Percentiles rank a stretch among this genome's conserved stretches.
Conservation (phyloP, 92 coral and sea anemone genomes). For the Hydrozoanthus gracilis region DNA sequence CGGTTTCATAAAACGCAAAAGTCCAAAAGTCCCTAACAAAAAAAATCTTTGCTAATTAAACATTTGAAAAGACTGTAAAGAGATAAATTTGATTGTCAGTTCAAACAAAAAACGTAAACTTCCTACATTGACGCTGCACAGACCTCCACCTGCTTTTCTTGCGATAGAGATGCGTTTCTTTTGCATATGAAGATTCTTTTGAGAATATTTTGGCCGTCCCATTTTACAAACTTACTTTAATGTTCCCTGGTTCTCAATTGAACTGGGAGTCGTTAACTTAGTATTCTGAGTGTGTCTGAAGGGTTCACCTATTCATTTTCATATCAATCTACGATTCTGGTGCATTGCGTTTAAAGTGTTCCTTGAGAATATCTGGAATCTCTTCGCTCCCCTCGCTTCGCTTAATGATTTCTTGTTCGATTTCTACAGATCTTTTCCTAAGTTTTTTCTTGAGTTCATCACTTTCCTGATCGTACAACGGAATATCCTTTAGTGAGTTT, state of each 20-base stretch:
- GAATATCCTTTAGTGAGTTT: slow-evolving; percentile 84
- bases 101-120: no score
- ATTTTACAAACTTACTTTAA: not conserved
- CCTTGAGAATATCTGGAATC: slow-evolving; percentile 88
- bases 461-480: slow-evolving; percentile 80
- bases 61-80: no score
- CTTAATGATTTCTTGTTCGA: slow-evolving; percentile 75
- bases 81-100: no score
- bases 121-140: no score
- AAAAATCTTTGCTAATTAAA: no score
- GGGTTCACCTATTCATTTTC: not conserved
- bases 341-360: slow-evolving; percentile 90
- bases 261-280: not conserved
- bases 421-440: slow-evolving; percentile 85
- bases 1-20: no score
- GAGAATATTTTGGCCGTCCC: not conserved
- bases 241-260: not conserved
- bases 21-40: no score
- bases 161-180: no score
- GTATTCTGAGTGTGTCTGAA: not conserved
- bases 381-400: slow-evolving; percentile 75
- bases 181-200: not conserved
- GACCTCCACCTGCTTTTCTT: no score
- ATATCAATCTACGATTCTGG: slow-evolving; percentile 47
- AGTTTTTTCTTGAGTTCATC: slow-evolving; percentile 78